Percentiles rank a stretch among this genome's conserved stretches.
Evolutionary conservation across 2,113 vertebrate species (phyloP).

Genomic region (Ranitomeya imitator): DNA sequence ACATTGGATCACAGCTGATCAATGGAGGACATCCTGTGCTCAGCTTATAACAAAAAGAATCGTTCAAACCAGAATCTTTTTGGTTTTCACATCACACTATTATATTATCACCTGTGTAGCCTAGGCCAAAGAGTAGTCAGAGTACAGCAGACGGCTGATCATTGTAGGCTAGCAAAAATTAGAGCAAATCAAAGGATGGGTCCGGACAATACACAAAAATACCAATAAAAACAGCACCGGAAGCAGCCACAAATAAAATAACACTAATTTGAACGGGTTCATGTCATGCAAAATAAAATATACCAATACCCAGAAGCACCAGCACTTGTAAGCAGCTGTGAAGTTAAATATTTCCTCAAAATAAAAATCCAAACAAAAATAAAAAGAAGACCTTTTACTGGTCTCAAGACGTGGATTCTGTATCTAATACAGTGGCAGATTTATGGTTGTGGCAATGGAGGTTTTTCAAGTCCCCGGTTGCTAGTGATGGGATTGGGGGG

Average conservation of each 20-base stretch:
- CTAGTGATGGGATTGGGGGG: background rate
- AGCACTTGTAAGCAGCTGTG: constrained; percentile 71
- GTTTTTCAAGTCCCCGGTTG: background rate
- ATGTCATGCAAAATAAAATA: constrained; percentile 76
- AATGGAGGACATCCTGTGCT: background rate
- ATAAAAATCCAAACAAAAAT: background rate
- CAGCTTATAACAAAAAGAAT: background rate
- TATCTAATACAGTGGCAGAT: background rate
- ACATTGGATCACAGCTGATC: background rate
- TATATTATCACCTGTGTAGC: background rate
- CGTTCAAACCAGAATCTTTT: background rate
- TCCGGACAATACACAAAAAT: background rate
- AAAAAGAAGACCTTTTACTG: background rate
- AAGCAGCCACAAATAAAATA: constrained; percentile 73
- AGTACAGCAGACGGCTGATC: constrained; percentile 68
- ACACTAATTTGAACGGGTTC: constrained; percentile 68
- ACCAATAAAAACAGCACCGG: constrained; percentile 62
- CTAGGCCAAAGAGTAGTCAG: constrained; percentile 62
- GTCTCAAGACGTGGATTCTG: background rate
- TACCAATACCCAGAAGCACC: constrained; percentile 64
- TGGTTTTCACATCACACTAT: background rate
- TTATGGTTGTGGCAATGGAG: background rate
- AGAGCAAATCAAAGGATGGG: constrained; percentile 3
- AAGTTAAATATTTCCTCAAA: constrained; percentile 38
- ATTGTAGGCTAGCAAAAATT: constrained; percentile 57